Evolutionary conservation across 2,113 vertebrate species (phyloP).

Genomic region (Oplegnathus fasciatus): DNA sequence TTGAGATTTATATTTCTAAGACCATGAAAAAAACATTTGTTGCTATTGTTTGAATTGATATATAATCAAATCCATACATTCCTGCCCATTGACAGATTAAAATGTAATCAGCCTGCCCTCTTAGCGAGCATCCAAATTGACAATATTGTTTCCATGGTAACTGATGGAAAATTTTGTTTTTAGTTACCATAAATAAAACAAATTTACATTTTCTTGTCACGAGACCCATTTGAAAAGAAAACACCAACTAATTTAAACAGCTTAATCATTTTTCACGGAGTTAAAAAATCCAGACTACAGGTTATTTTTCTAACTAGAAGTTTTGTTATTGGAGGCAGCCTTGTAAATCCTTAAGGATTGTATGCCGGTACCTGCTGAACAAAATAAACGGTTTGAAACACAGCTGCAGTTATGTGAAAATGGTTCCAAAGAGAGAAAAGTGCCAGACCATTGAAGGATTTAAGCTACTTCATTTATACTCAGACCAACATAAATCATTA

Average conservation of each 20-base stretch:
- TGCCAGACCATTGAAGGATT: conserved; percentile 2
- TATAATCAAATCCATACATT: background rate
- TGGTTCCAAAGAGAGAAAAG: background rate
- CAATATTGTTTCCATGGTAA: background rate
- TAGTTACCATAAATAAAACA: background rate
- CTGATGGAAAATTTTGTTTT: background rate
- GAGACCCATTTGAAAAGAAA: background rate
- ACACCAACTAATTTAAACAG: background rate
- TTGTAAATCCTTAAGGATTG: background rate
- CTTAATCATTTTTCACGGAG: background rate
- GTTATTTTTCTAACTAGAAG: too few relatives aligned
- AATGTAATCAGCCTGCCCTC: background rate
- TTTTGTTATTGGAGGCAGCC: background rate
- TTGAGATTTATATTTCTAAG: background rate
- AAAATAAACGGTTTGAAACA: background rate
- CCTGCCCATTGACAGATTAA: background rate
- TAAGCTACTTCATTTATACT: background rate
- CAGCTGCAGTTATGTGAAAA: background rate
- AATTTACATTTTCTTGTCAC: background rate
- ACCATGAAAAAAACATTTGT: background rate
- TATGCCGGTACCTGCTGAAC: background rate
- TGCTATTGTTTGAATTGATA: background rate
- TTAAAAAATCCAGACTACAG: background rate
- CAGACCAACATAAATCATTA: conserved; percentile 12
- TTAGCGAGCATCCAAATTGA: background rate